Evolutionary conservation across 2,797 vertebrate species (phyloP).

Genomic region (Anomalospiza imberbis): DNA sequence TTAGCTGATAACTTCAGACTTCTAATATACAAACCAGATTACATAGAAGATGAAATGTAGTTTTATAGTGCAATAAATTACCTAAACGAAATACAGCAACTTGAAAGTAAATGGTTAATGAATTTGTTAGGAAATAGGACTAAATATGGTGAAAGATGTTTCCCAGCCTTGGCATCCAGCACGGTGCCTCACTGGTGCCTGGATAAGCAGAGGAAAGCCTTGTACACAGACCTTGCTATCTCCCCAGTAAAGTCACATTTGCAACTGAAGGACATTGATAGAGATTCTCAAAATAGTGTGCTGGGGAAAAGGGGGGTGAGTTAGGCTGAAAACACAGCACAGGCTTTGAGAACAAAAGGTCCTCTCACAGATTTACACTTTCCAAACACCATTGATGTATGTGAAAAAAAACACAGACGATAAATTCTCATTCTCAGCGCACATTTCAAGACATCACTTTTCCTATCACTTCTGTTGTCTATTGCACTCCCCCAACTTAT

Average conservation of each 20-base stretch:
- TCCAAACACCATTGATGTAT: slow-evolving; percentile 71
- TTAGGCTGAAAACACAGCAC: slow-evolving; percentile 52
- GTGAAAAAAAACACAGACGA: slow-evolving; percentile 67
- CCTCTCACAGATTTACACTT: slow-evolving; percentile 61
- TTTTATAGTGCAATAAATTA: neutral
- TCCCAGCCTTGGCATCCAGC: slow-evolving; percentile 59
- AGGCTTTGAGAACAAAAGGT: slow-evolving; percentile 76
- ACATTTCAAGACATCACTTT: slow-evolving; percentile 36
- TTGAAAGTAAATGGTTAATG: slow-evolving; percentile 37
- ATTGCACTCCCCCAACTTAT: neutral
- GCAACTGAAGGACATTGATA: slow-evolving; percentile 77
- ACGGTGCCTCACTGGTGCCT: slow-evolving; percentile 31
- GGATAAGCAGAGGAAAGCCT: slow-evolving; percentile 78
- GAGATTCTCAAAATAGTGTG: slow-evolving; percentile 70
- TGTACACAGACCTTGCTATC: slow-evolving; percentile 85
- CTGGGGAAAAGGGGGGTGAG: slow-evolving; percentile 14
- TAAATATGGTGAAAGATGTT: slow-evolving; percentile 6
- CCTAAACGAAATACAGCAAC: neutral
- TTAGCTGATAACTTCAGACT: neutral
- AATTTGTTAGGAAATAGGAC: neutral
- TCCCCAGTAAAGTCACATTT: slow-evolving; percentile 65
- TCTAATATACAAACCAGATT: neutral
- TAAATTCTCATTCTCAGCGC: slow-evolving; percentile 68
- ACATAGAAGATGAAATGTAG: neutral
- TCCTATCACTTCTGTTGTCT: slow-evolving; percentile 20